phyloP scores from a whole-genome alignment of 2,797 vertebrate genomes.

The Staurois parvus region DNA sequence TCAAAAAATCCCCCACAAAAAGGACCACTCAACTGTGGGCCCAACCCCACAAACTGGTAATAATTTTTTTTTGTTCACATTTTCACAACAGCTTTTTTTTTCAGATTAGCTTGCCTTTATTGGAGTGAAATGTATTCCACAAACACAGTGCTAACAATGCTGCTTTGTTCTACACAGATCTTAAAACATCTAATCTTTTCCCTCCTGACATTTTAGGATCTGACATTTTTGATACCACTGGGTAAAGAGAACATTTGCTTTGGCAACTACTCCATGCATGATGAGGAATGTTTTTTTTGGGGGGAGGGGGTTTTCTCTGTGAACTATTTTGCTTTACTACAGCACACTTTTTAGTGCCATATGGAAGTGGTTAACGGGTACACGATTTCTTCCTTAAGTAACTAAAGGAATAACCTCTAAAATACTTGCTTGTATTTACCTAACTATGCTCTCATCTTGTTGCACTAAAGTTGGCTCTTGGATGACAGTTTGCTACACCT shows the following conservation, averaged over 20 bases:
- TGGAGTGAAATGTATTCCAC: neutral
- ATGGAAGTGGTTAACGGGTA: no score
- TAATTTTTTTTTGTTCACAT: conserved; percentile 5
- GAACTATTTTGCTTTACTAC: no score
- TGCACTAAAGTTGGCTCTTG: neutral
- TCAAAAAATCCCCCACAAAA: conserved; percentile 27
- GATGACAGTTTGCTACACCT: neutral
- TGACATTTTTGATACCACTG: conserved; percentile 68
- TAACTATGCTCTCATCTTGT: neutral
- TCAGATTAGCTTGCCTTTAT: neutral
- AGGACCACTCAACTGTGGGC: conserved; percentile 21
- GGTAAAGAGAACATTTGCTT: conserved; percentile 64
- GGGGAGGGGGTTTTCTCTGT: no score
- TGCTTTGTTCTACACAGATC: conserved; percentile 69
- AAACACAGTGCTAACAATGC: conserved; percentile 4
- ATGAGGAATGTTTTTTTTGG: no score
- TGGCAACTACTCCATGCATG: no score
- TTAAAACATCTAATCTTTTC: conserved; percentile 66
- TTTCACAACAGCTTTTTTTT: neutral
- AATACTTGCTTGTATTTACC: neutral
- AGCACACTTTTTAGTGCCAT: no score
- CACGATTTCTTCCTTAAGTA: no score
- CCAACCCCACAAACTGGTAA: conserved; percentile 36
- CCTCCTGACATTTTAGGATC: conserved; percentile 70
- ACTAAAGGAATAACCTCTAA: neutral